Evolutionary conservation across 2,888 invertebrate species (phyloP), one percentile per base, ranked within the genome.

Genomic region (Candidula unifasciata): DNA sequence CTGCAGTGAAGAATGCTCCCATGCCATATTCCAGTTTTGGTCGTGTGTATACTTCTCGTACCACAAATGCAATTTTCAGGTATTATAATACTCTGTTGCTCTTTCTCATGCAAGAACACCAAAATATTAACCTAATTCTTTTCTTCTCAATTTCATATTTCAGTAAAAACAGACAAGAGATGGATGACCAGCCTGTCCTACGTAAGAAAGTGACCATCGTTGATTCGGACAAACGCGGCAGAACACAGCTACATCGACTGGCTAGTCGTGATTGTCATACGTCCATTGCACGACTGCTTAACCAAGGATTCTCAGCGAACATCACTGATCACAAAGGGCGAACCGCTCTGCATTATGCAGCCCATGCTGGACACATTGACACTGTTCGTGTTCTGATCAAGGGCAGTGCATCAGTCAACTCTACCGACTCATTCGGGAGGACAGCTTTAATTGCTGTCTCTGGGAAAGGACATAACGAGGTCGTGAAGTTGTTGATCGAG

Each of bases 271-370:
- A 52, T 5, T 52, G 52, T 18, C 44, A 3, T 16, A 52, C 52
- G 2, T 10, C 27, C 13, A 16, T 74, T 13, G 13, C 16, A n/a
- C 73, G 73, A n/a, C 16, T 74, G 16, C 8, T 74, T 27, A 74
- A 52, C 27, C 44, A 27, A n/a, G 73, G 73, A 3, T 44, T 13
- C 3, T 8, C 3, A 27, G 44, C 52, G 52, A 27, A 74, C 13
- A 1, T 16, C 10, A 13, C 24, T 6, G 73, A 74, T 13, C n/a
- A 10, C 13, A 44, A 74, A 1, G 8, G n/a, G 27, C 8, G 73
- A n/a, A 74, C 73, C 0, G n/a, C 73, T 5, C 73, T 74, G 2
- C 44, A 52, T 27, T 74, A 74, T 21, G 73, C 73, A 18, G 74
- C 33, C 5, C 30, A 30, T 8, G 3, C 6, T 0, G 74, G 74